These are phyloP conservation scores for Clamator glandarius DNA, from an alignment of 2,797 vertebrate genomes.

Conservation along the genomic window DNA sequence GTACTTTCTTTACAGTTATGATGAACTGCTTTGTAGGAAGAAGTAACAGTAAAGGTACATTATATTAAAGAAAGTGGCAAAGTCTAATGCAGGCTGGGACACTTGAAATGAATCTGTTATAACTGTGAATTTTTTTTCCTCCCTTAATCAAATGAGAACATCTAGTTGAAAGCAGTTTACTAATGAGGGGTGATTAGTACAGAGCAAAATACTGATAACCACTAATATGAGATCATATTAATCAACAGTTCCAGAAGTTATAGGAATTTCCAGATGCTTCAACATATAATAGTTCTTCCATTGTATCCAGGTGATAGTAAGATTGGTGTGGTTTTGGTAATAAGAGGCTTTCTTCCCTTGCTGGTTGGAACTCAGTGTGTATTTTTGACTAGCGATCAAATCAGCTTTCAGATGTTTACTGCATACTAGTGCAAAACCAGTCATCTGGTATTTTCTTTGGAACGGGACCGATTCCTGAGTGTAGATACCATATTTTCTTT, in stretches of 20 bases:
- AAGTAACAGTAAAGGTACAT: background rate
- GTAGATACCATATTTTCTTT: background rate
- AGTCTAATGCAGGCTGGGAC: background rate
- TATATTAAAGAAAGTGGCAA: background rate
- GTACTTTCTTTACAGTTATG: background rate
- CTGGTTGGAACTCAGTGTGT: background rate
- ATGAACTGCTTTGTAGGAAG: background rate
- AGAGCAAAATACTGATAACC: background rate
- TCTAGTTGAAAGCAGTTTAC: background rate
- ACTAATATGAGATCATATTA: background rate
- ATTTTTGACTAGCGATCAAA: background rate
- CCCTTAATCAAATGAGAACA: background rate
- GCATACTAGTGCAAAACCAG: background rate
- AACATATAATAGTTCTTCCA: background rate
- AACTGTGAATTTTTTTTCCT: background rate
- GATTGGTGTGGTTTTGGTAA: background rate
- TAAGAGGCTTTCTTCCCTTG: background rate
- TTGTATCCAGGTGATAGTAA: background rate
- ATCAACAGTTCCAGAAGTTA: background rate
- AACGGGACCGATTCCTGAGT: background rate
- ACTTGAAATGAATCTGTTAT: background rate
- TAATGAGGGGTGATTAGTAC: background rate
- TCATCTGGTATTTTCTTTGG: background rate
- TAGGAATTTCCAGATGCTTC: background rate
- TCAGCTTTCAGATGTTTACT: background rate